Base-by-base conservation (phyloP, 1,140 invertebrate genomes). In the Condylostylus longicornis region DNA sequence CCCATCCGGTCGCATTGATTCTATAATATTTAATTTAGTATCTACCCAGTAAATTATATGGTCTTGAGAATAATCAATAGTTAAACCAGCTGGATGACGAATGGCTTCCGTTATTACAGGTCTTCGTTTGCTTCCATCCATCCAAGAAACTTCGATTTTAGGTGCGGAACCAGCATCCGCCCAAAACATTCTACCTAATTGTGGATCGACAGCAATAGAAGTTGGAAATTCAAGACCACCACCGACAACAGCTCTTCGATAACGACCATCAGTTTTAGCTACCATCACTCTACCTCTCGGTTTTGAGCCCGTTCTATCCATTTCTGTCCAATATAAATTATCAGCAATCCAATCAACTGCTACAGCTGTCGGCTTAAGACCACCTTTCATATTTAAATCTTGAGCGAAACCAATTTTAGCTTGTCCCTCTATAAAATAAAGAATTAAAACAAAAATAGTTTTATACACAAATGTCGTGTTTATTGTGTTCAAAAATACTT, bases 1-100 rank as follows among this genome's bases (percentile, higher is more conserved):
- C 1, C 93, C 91, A 60, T 96, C 87, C 30, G 72, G 72, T 36
- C 74, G 74, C 64, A 94, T 84, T 12, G 77, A 77, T 54, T 98
- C 91, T 40, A 98, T 96, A 0, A 75, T 79, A 45, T 94, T 91
- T 4, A 91, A 61, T 56, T 97, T 98, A 1, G 79, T 80, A 58
- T 98, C 95, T 1, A 82, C 85, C 91, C 93, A 98, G 58, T 89
- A 98, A 2, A 98, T 65, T 0, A 81, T 69, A 50, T 91, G 84
- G 38, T 83, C 78, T 73, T 86, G 86, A 1, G 80, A 73, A 48
- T 82, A 84, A 56, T 98, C 94, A 18, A 98, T 79, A 1, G 86
- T 71, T 1, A 98, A 51, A 0, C 88, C 88, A 2, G 84, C 77
- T 0, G 93, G 93, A 50, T 81, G 78, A 7, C 82, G 71, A 5